Evolutionary conservation across 2,113 vertebrate species (phyloP).

Genomic region (Entelurus aequoreus): DNA sequence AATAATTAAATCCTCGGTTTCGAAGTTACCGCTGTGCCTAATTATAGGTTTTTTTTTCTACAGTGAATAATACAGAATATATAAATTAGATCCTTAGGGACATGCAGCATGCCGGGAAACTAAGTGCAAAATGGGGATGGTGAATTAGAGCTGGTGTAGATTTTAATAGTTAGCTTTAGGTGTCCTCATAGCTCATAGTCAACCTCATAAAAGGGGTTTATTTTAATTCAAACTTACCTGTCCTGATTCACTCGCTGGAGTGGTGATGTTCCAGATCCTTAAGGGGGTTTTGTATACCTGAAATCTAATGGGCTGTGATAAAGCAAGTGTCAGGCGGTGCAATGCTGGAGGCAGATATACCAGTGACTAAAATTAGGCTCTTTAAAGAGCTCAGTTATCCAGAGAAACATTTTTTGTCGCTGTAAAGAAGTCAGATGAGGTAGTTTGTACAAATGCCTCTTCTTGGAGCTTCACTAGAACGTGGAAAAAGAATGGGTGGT

Average conservation of each 20-base stretch:
- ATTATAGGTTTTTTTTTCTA: background rate
- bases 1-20: constrained; percentile 5
- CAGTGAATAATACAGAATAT: background rate
- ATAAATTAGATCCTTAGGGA: background rate
- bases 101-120: background rate
- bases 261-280: background rate
- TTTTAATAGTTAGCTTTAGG: too few species aligned
- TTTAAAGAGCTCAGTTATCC: background rate
- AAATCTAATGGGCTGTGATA: background rate
- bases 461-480: background rate
- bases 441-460: background rate
- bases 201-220: background rate
- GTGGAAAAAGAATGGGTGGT: too few species aligned
- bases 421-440: background rate
- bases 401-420: background rate
- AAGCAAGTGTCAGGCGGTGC: background rate
- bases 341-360: background rate
- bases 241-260: background rate
- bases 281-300: background rate
- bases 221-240: background rate
- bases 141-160: too few species aligned
- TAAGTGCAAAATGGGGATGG: background rate
- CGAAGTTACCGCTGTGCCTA: too few species aligned
- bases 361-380: background rate
- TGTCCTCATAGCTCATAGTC: too few species aligned